These are phyloP conservation scores for Austrofundulus limnaeus DNA, from an alignment of 2,113 vertebrate genomes.

Conservation along the genomic window DNA sequence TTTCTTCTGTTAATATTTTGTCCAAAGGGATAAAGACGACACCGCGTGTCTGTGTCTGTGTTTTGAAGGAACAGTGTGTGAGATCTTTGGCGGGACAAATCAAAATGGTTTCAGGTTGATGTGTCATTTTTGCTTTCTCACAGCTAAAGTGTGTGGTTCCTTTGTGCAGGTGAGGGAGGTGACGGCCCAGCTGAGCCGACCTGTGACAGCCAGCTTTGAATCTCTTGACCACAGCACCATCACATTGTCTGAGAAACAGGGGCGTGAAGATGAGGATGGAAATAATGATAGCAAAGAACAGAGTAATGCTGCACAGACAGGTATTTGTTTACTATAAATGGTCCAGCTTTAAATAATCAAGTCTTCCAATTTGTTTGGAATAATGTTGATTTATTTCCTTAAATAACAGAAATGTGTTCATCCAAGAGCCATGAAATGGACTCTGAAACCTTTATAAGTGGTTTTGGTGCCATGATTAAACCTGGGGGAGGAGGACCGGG, in stretches of 20 bases:
- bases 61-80: too few species aligned
- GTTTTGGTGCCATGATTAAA: slow-evolving; percentile 21
- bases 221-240: slow-evolving; percentile 22
- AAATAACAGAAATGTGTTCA: background rate
- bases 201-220: slow-evolving; percentile 41
- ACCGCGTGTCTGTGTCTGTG: too few species aligned
- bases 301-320: slow-evolving; percentile 5
- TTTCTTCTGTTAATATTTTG: too few species aligned
- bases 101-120: background rate
- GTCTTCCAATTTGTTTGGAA: background rate
- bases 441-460: background rate
- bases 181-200: slow-evolving; percentile 61
- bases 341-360: background rate
- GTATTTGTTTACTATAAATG: slow-evolving; percentile 2
- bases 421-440: slow-evolving; percentile 1
- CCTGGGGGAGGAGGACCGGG: slow-evolving; percentile 32
- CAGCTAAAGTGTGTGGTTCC: background rate
- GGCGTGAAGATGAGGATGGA: slow-evolving; percentile 6
- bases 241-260: slow-evolving; percentile 16
- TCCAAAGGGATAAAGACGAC: too few species aligned
- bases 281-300: background rate
- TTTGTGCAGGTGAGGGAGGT: slow-evolving; percentile 70
- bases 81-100: too few species aligned
- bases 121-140: background rate
- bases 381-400: background rate